Percentiles rank a stretch among this genome's conserved stretches.
phyloP scores from a whole-genome alignment of 1,140 invertebrate genomes.

The Gonioctena quinquepunctata region DNA sequence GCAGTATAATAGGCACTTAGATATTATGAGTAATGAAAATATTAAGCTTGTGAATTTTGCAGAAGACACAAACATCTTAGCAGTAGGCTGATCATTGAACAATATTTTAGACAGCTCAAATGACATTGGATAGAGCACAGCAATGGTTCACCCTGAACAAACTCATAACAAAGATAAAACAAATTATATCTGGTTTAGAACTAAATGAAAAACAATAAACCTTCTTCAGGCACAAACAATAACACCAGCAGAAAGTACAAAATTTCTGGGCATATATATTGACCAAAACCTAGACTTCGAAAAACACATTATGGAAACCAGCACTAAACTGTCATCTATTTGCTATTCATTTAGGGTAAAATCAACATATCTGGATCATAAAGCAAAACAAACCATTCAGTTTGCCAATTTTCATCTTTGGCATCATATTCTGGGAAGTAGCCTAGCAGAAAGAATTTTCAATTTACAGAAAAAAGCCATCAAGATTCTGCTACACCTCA shows the following conservation, averaged over 20 bases:
- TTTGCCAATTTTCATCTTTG: neutral
- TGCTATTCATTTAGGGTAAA: neutral
- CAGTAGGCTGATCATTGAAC: neutral
- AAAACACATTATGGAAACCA: neutral
- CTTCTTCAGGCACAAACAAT: neutral
- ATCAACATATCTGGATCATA: conserved; percentile 1
- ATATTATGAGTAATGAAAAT: conserved; percentile 3
- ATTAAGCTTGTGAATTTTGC: neutral
- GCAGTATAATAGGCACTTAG: neutral
- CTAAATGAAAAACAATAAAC: too few species aligned
- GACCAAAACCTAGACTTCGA: neutral
- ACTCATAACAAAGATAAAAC: too few species aligned
- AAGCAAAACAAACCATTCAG: neutral
- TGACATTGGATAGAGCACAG: too few species aligned
- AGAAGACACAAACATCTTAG: neutral
- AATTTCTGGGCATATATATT: neutral
- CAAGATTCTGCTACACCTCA: neutral
- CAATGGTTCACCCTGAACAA: too few species aligned
- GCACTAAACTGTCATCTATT: neutral
- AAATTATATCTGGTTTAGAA: too few species aligned
- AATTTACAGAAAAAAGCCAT: neutral
- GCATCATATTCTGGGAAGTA: neutral
- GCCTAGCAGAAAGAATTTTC: neutral
- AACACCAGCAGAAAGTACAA: neutral
- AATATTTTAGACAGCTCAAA: too few species aligned